Percentiles rank a stretch among this genome's conserved stretches.
Evolutionary conservation across 1,140 invertebrate species (phyloP).

Genomic region (Bombus huntii): DNA sequence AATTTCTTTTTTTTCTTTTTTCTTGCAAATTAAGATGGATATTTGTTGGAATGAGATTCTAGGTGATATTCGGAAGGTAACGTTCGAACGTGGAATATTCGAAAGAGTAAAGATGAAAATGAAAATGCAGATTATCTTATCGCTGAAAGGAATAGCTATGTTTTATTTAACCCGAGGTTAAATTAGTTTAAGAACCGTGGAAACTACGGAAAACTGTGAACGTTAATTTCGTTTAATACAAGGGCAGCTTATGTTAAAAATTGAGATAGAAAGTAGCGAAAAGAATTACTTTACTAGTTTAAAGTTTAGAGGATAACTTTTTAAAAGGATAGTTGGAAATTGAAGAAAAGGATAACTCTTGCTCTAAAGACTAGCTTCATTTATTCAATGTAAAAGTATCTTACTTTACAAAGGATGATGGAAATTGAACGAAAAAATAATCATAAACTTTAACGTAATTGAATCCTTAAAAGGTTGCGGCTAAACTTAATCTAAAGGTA

Average conservation of each 20-base stretch:
- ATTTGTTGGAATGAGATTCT: background rate
- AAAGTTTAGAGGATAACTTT: too few relatives aligned
- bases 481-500: too few relatives aligned
- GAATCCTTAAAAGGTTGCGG: background rate
- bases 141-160: too few relatives aligned
- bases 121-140: background rate
- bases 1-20: background rate
- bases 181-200: background rate
- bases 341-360: background rate
- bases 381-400: background rate
- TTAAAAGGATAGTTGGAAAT: background rate
- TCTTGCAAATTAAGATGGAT: background rate
- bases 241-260: background rate
- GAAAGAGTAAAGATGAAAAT: background rate
- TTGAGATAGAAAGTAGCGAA: background rate
- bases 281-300: background rate
- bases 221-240: background rate
- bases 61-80: constrained; percentile 3
- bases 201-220: background rate
- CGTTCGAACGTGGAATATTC: background rate
- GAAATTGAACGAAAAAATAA: background rate
- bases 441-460: background rate
- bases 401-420: background rate
- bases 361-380: background rate
- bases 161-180: background rate